Evolutionary conservation across 2,888 invertebrate species (phyloP), one percentile per base, ranked within the genome.

Genomic region (Empis stercorea): DNA sequence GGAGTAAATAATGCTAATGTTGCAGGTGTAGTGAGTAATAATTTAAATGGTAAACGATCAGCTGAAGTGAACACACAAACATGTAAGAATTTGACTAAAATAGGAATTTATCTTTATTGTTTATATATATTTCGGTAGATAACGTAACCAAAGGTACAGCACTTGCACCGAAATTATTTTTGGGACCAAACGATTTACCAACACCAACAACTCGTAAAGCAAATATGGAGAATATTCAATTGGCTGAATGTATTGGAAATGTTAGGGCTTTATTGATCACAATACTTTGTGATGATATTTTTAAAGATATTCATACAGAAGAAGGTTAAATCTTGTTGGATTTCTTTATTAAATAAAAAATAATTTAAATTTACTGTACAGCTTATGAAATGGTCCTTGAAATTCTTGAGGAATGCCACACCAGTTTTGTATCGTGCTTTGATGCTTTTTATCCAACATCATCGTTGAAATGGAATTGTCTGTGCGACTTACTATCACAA

Each of bases 401-500:
- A 30, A 85, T 95, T 53, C 70, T 94, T 46, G 84, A 86, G 45
- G 94, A 96, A 65, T 91, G 92, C 48, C 91, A 94, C 56, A 79
- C 81, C 46, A 92, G 94, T 2, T 89, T 93, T 62, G 85, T 89
- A 2, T 76, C 86, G 4, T 93, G 95, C 62, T 96, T 93, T 61
- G 92, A 95, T 66, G 92, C 92, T 0, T 96, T 97, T 71, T 95
- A 92, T 68, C 95, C 96, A 0, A 94, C 93, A 0, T 87, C 89
- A 0, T 83, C 82, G 46, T 72, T 95, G 45, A 95, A 95, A 64
- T 95, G 95, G 94, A 84, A 84, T 54, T 87, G 88, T 59, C 71
- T 96, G 1, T 92, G 93, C 64, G 87, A 88, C 58, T 66, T 89
- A 50, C 70, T 92, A n/a, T 74, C 76, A 27, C 76, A 83, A 61